Evolutionary conservation across 2,888 invertebrate species (phyloP).

Genomic region (Falcaria lacertinaria): DNA sequence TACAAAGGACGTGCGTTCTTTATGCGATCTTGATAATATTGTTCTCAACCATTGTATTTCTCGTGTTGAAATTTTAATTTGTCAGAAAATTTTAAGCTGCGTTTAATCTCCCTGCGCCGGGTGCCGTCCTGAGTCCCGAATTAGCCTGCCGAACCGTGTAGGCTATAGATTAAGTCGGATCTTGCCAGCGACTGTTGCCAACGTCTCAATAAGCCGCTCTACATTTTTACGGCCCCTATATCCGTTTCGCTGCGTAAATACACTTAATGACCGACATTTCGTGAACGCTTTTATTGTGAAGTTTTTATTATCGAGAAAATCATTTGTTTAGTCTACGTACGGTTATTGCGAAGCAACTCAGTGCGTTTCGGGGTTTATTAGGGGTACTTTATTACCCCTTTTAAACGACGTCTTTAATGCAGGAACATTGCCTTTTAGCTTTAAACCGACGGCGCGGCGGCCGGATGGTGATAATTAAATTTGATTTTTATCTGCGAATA

Average conservation of each 20-base stretch:
- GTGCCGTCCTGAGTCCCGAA: slow-evolving; percentile 36
- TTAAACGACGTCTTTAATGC: slow-evolving; percentile 57
- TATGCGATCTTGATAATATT: slow-evolving; percentile 60
- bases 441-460: slow-evolving; percentile 34
- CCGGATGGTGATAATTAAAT: slow-evolving; percentile 67
- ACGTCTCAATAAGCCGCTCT: slow-evolving; percentile 73
- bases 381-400: slow-evolving; percentile 69
- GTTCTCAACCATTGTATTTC: slow-evolving; percentile 42
- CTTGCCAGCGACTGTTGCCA: slow-evolving; percentile 57
- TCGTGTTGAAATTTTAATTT: slow-evolving; percentile 57
- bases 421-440: slow-evolving; percentile 47
- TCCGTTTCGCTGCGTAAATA: slow-evolving; percentile 77
- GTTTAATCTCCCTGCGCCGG: slow-evolving; percentile 43
- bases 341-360: slow-evolving; percentile 65
- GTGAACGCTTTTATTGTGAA: slow-evolving; percentile 77
- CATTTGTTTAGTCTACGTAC: slow-evolving; percentile 78
- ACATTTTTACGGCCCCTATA: slow-evolving; percentile 74
- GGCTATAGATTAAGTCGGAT: slow-evolving; percentile 61
- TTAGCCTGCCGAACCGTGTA: slow-evolving; percentile 49
- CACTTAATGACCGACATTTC: slow-evolving; percentile 77
- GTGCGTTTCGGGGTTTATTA: slow-evolving; percentile 74
- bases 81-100: slow-evolving; percentile 45
- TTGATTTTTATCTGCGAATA: slow-evolving; percentile 65
- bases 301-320: slow-evolving; percentile 77
- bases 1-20: slow-evolving; percentile 52